Base-by-base conservation (phyloP, 2,113 vertebrate species). In the Thunnus maccoyii region DNA sequence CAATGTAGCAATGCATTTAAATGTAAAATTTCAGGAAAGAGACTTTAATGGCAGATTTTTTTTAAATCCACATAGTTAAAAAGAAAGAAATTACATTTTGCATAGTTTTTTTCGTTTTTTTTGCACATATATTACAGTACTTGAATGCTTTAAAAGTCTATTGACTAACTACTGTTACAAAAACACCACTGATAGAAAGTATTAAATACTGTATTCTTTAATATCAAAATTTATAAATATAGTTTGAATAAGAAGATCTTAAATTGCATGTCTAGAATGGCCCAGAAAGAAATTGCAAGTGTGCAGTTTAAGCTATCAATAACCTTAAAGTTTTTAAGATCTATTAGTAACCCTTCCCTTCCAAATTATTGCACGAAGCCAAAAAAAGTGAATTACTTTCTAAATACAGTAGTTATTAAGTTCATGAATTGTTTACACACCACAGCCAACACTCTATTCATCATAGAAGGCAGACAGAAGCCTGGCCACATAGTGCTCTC, bases 401-500 rank as follows among this genome's bases (percentile, higher is more conserved):
- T 2, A 6, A 30, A 32, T 30, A 30, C 27, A 30, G 27, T 20
- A 60, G 10, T 61, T n/a, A 20, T 41, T 7, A 15, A 18, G 32
- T 17, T 72, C 46, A 27, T 63, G 20, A 62, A 50, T 44, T 46
- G 64, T 58, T 48, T 55, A 11, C 12, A 67, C 30, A 18, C 54
- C 25, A 66, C 25, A 51, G 27, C 51, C 15, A n/a, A 77, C 55
- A 47, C 46, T 65, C 44, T 72, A 54, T n/a, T 17, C 30, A 56
- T 8, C 41, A 73, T 1, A 36, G 62, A 44, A 16, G 27, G 5
- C 69, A 30, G 17, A 73, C 4, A 62, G 30, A 58, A 57, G 46
- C 46, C 61, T 7, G 10, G 30, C 47, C 54, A 5, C 41, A 78
- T 10, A 62, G 60, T 32, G 48, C 51, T 57, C 61, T 72, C 57